Evolutionary conservation across 1,140 invertebrate genomes (phyloP).

Genomic region (Drosophila albomicans): DNA sequence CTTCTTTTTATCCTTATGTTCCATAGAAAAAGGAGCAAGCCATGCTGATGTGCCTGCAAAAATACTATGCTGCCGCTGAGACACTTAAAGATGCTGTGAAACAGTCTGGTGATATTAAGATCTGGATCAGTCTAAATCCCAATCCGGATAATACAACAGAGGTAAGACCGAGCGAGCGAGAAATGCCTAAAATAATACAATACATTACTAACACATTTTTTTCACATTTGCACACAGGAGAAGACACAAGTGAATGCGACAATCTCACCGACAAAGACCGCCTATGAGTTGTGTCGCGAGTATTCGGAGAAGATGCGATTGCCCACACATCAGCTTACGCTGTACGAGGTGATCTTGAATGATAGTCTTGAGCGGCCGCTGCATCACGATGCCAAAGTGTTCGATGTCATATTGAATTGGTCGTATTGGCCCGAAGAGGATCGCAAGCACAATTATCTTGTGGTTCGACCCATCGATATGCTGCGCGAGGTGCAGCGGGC

Average conservation of each 20-base stretch:
- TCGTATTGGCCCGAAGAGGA: slow-evolving; percentile 93
- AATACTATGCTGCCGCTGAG: slow-evolving; percentile 87
- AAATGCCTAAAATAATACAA: too few relatives aligned
- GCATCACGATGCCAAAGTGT: slow-evolving; percentile 90
- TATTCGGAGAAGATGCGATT: slow-evolving; percentile 88
- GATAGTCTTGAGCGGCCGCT: slow-evolving; percentile 90
- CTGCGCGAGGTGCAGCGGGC: slow-evolving; percentile 84
- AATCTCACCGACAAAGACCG: slow-evolving; percentile 91
- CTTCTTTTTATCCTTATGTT: background rate
- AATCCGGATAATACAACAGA: slow-evolving; percentile 79
- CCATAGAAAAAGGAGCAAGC: slow-evolving; percentile 88
- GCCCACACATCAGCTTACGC: slow-evolving; percentile 88
- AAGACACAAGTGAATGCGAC: slow-evolving; percentile 82
- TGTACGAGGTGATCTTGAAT: slow-evolving; percentile 91
- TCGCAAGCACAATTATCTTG: slow-evolving; percentile 91
- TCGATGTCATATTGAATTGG: slow-evolving; percentile 91
- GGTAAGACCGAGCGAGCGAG: slow-evolving; percentile 28
- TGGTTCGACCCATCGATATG: slow-evolving; percentile 88
- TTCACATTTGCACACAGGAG: slow-evolving; percentile 57
- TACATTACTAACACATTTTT: rapidly evolving
- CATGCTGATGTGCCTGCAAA: slow-evolving; percentile 89
- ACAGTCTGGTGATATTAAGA: slow-evolving; percentile 91
- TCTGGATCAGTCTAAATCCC: slow-evolving; percentile 88
- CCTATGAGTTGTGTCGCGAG: slow-evolving; percentile 90
- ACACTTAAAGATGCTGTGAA: slow-evolving; percentile 86